These are phyloP conservation scores for Limanda limanda DNA, from an alignment of 2,113 vertebrate genomes.

Conservation along the genomic window DNA sequence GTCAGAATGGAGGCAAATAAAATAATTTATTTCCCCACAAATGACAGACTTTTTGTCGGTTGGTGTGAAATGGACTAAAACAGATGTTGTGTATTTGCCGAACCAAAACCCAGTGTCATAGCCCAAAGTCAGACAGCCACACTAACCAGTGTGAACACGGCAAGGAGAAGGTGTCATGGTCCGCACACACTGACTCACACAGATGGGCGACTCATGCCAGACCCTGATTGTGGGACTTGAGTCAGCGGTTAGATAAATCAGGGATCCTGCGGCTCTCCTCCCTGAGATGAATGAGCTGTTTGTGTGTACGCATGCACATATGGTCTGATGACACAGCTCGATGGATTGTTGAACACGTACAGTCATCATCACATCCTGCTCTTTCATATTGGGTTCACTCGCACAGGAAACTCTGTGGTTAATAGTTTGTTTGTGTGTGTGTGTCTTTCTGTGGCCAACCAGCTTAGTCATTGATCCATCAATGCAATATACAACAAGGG, in stretches of 20 bases:
- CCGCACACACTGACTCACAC: slow-evolving; percentile 4
- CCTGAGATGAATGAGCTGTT: slow-evolving; percentile 37
- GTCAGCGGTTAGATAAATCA: slow-evolving; percentile 45
- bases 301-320: slow-evolving; percentile 13
- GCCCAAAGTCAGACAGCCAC: slow-evolving; percentile 32
- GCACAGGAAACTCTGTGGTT: slow-evolving; percentile 46
- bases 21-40: background rate
- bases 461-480: background rate
- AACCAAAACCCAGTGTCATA: slow-evolving; percentile 26
- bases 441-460: background rate
- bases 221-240: slow-evolving; percentile 37
- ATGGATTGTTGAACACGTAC: slow-evolving; percentile 32
- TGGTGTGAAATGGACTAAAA: background rate
- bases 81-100: slow-evolving; percentile 9
- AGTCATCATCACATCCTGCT: slow-evolving; percentile 55
- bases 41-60: background rate
- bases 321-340: slow-evolving; percentile 50
- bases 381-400: slow-evolving; percentile 44
- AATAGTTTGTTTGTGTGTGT: slow-evolving; percentile 14
- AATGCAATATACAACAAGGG: background rate
- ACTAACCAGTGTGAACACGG: slow-evolving; percentile 15
- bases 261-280: slow-evolving; percentile 31
- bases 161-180: slow-evolving; percentile 28
- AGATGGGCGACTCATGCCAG: slow-evolving; percentile 18
- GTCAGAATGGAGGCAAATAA: background rate